phyloP scores from a whole-genome alignment of 2,113 vertebrate species.

The Forbesichthys agassizii region DNA sequence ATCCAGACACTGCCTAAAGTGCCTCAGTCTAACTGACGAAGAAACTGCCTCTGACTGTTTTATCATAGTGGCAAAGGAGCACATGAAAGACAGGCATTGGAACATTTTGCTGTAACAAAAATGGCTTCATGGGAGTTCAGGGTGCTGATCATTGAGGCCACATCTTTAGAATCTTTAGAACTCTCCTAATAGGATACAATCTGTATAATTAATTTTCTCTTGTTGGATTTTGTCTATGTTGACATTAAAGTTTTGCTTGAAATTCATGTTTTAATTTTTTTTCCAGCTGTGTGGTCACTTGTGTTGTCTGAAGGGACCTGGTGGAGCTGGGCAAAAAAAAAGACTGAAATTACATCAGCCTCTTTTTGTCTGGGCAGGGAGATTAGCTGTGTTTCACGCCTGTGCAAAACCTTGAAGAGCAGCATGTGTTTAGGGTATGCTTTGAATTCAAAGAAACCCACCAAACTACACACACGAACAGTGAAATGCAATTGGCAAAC shows the following conservation, averaged over 20 bases:
- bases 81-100: constrained; percentile 14
- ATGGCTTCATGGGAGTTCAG: not conserved
- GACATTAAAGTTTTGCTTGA: no score
- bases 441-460: not conserved
- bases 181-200: not conserved
- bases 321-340: no score
- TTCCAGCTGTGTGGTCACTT: no score
- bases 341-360: no score
- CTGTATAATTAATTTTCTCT: no score
- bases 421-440: not conserved
- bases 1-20: constrained; percentile 42
- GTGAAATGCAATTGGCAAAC: constrained; percentile 19
- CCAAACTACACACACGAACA: not conserved
- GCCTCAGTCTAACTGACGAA: constrained; percentile 20
- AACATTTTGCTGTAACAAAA: constrained; percentile 1
- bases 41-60: constrained; percentile 12
- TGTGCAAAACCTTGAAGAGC: not conserved
- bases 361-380: no score
- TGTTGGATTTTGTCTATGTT: no score
- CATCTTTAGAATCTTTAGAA: not conserved
- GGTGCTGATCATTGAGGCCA: not conserved
- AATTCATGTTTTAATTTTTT: no score
- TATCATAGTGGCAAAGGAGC: not conserved
- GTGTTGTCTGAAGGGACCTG: no score
- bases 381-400: not conserved